Conservation (phyloP, 2,797 vertebrate genomes). For the Propithecus deckenii region DNA sequence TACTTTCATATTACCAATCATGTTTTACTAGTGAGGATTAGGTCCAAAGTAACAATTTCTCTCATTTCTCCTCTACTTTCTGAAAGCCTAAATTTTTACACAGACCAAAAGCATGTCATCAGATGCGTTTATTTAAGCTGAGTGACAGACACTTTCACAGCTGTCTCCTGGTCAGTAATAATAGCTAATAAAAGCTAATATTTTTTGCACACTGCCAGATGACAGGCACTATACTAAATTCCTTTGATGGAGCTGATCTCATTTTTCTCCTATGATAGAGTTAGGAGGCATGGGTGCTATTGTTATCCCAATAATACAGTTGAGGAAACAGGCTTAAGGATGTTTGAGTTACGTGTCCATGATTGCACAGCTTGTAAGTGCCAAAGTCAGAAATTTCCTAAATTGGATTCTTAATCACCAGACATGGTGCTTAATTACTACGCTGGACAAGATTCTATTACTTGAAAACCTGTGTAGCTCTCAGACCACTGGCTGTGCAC, state of each 20-base stretch:
- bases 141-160: background rate
- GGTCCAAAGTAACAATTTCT: slow-evolving; percentile 38
- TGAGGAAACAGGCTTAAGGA: background rate
- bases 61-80: slow-evolving; percentile 38
- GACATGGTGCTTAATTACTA: slow-evolving; percentile 49
- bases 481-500: slow-evolving; percentile 45
- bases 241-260: background rate
- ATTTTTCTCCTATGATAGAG: background rate
- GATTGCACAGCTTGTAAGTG: slow-evolving; percentile 1
- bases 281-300: background rate
- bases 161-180: slow-evolving; percentile 27
- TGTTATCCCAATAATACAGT: slow-evolving; percentile 12
- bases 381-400: slow-evolving; percentile 37
- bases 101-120: slow-evolving; percentile 7
- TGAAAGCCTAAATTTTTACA: slow-evolving; percentile 25
- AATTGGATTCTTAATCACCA: slow-evolving; percentile 46
- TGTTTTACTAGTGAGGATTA: slow-evolving; percentile 29
- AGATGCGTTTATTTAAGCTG: slow-evolving; percentile 13
- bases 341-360: background rate
- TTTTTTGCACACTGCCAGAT: background rate
- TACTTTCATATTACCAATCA: background rate
- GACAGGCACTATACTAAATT: background rate
- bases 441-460: slow-evolving; percentile 44
- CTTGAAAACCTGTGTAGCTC: slow-evolving; percentile 58
- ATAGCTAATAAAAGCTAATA: slow-evolving; percentile 7